A percentile compares a stretch with the other conserved stretches of the same genome.
Conservation (phyloP, 2,888 invertebrate species). For the Tetrapedia diversipes region DNA sequence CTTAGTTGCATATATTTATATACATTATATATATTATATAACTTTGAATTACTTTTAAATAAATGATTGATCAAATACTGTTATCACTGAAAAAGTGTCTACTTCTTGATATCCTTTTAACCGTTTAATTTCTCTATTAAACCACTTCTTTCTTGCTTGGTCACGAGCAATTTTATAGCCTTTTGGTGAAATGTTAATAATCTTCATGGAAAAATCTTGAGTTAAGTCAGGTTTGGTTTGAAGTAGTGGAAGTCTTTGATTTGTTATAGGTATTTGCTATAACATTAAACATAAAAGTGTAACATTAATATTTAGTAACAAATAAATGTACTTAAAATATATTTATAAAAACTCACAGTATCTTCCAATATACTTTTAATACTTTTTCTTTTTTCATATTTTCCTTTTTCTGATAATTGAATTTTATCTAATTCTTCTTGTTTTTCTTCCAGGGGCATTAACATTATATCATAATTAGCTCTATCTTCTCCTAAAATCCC, state of each 20-base stretch:
- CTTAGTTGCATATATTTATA: background rate
- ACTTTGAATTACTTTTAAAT: background rate
- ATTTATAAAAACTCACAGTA: conserved; percentile 27
- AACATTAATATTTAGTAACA: conserved; percentile 4
- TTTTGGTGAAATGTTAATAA: conserved; percentile 33
- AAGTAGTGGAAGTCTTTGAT: conserved; percentile 66
- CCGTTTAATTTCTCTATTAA: conserved; percentile 70
- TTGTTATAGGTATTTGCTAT: conserved; percentile 26
- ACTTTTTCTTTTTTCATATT: conserved; percentile 31
- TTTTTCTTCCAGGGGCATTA: conserved; percentile 84
- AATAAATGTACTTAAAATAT: background rate
- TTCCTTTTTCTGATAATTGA: conserved; percentile 35
- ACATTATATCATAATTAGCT: conserved; percentile 85
- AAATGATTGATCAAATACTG: conserved; percentile 45
- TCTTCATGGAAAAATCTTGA: conserved; percentile 60
- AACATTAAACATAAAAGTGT: conserved; percentile 12
- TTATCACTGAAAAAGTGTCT: conserved; percentile 67
- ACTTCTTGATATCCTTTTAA: conserved; percentile 49
- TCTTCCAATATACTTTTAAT: conserved; percentile 9
- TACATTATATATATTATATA: conserved; percentile 9
- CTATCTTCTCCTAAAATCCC: conserved; percentile 86
- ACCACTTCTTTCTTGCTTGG: conserved; percentile 73
- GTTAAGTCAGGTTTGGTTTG: conserved; percentile 60
- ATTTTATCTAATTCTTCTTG: conserved; percentile 10
- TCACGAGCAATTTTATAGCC: conserved; percentile 62